Conservation (phyloP, 2,888 invertebrate genomes). For the Biston stratarius region DNA sequence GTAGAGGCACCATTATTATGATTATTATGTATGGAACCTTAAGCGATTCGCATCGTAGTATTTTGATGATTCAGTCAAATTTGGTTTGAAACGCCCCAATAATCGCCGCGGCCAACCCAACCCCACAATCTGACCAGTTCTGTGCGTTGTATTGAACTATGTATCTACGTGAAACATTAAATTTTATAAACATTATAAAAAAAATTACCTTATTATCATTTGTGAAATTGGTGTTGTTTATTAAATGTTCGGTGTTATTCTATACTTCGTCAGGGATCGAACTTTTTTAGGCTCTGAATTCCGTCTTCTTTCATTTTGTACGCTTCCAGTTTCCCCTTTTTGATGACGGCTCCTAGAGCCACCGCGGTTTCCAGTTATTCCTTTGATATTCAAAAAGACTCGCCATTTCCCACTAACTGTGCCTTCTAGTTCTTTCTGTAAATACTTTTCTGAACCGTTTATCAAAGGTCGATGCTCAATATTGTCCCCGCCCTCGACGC, state of each 20-base stretch:
- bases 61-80: too few species aligned
- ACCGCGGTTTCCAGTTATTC: constrained; percentile 5
- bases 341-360: constrained; percentile 6
- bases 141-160: constrained; percentile 58
- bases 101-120: not conserved
- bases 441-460: constrained; percentile 62
- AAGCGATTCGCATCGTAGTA: too few species aligned
- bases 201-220: constrained; percentile 55
- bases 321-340: constrained; percentile 14
- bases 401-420: constrained; percentile 74
- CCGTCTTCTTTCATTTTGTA: constrained; percentile 28
- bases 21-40: too few species aligned
- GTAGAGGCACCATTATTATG: too few species aligned
- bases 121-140: constrained; percentile 64
- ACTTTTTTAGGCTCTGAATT: constrained; percentile 30
- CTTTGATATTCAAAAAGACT: constrained; percentile 39
- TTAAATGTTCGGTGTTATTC: constrained; percentile 58
- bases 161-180: constrained; percentile 59
- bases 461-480: constrained; percentile 26
- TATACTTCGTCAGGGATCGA: constrained; percentile 57
- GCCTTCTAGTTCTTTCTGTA: constrained; percentile 82
- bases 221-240: constrained; percentile 65
- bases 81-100: too few species aligned
- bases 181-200: constrained; percentile 48
- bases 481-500: constrained; percentile 1